phyloP scores from a whole-genome alignment of 2,113 vertebrate species.

The Thalassarche chlororhynchos region DNA sequence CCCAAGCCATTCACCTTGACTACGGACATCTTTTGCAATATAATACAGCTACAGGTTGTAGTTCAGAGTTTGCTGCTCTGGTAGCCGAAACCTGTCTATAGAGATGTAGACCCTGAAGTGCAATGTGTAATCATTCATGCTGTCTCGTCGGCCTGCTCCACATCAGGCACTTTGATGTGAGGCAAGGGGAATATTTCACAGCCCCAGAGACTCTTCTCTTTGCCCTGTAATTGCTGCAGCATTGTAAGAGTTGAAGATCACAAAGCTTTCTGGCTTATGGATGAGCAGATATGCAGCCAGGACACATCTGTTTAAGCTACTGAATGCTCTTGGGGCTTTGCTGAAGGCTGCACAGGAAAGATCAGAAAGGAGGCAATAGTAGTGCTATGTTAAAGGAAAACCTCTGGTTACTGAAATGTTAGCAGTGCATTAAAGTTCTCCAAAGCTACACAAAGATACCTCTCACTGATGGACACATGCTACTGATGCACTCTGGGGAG shows the following conservation, averaged over 20 bases:
- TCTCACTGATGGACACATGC: neutral
- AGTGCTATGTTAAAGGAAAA: neutral
- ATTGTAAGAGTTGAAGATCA: neutral
- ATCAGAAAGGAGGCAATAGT: neutral
- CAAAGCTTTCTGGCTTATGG: fast-evolving
- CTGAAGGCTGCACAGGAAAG: neutral
- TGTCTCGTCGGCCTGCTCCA: neutral
- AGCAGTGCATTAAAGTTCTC: neutral
- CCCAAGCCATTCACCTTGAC: neutral
- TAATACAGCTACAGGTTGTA: neutral
- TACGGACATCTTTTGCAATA: neutral
- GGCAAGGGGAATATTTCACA: neutral
- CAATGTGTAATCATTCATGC: neutral
- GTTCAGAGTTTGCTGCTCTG: neutral
- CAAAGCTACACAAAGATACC: neutral
- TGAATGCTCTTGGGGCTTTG: neutral
- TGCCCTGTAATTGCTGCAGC: neutral
- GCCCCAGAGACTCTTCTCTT: neutral
- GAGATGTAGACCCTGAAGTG: neutral
- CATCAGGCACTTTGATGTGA: neutral
- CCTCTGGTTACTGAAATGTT: neutral
- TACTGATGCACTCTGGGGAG: neutral
- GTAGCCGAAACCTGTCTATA: neutral
- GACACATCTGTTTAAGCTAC: neutral
- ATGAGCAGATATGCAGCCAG: neutral